Evolutionary conservation across 2,797 vertebrate genomes (phyloP), one percentile per base, ranked within the genome.

Genomic region (Gallinago solitaria): DNA sequence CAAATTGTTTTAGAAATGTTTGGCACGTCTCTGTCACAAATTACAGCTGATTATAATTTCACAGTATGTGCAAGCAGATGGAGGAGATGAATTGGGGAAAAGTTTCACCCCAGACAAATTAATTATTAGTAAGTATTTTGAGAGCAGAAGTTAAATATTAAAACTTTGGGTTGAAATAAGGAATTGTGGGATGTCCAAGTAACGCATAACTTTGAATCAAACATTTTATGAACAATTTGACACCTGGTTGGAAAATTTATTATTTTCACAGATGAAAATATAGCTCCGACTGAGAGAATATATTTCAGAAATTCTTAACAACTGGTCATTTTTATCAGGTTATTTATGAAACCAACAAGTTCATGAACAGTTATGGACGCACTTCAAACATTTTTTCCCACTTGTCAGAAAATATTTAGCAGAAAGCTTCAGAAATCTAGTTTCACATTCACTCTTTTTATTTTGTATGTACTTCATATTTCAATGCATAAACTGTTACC

Each of bases 1-100:
- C 95, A 98, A 98, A 97, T 98, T 98, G 97, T 98, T 98, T 98
- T 97, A 97, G 97, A 97, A 98, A 98, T 88, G 97, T 98, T 98
- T 98, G 97, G 97, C 98, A 98, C 96, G 96, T 97, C 94, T 97
- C 96, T 97, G 95, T 98, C 97, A 97, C 97, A 98, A 98, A 98
- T 98, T 98, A 98, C 96, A 96, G 96, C 97, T 98, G 97, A 98
- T 98, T 98, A 98, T 97, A 98, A 97, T 98, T 98, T 97, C 94
- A 90, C 97, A 98, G 98, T 97, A 97, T 98, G 97, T 96, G 96
- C 95, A 98, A 98, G 91, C 98, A 98, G 98, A 98, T 98, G 98
- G 97, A 97, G 91, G 95, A 97, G 94, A 96, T 79, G 96, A 98
- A 98, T 96, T 97, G 97, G 96, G 96, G 97, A 97, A 96, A 92